A percentile compares a stretch with the other conserved stretches of the same genome.
These are phyloP conservation scores for Bufo gargarizans DNA, from an alignment of 2,113 vertebrate species.

Conservation along the genomic window DNA sequence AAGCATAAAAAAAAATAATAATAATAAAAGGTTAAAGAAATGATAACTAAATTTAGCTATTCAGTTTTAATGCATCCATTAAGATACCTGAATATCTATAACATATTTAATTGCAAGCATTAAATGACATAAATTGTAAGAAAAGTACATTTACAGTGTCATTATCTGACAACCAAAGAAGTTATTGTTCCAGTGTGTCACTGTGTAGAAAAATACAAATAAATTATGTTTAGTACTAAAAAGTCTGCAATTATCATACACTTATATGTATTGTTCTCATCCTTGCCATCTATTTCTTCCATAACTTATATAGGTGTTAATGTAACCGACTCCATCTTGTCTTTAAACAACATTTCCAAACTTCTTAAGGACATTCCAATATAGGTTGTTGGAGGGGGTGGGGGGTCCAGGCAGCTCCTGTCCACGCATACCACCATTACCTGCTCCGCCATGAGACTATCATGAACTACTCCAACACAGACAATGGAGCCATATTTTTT, in stretches of 20 bases:
- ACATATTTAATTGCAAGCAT: not conserved
- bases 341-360: too few relatives aligned
- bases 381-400: too few relatives aligned
- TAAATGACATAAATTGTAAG: not conserved
- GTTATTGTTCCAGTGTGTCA: not conserved
- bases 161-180: not conserved
- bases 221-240: not conserved
- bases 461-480: too few relatives aligned
- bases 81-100: not conserved
- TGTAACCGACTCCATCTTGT: too few relatives aligned
- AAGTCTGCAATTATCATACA: not conserved
- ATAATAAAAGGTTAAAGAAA: not conserved
- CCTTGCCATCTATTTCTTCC: not conserved
- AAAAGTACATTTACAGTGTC: not conserved
- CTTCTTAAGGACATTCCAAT: too few relatives aligned
- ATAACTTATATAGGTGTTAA: not conserved
- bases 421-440: too few relatives aligned
- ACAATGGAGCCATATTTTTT: not conserved
- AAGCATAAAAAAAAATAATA: not conserved
- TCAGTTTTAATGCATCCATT: not conserved
- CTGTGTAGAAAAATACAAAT: not conserved
- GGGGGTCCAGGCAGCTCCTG: too few relatives aligned
- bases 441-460: too few relatives aligned
- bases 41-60: constrained; percentile 7
- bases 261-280: not conserved